Evolutionary conservation across 1,140 invertebrate species (phyloP).

Genomic region (Arion vulgaris): DNA sequence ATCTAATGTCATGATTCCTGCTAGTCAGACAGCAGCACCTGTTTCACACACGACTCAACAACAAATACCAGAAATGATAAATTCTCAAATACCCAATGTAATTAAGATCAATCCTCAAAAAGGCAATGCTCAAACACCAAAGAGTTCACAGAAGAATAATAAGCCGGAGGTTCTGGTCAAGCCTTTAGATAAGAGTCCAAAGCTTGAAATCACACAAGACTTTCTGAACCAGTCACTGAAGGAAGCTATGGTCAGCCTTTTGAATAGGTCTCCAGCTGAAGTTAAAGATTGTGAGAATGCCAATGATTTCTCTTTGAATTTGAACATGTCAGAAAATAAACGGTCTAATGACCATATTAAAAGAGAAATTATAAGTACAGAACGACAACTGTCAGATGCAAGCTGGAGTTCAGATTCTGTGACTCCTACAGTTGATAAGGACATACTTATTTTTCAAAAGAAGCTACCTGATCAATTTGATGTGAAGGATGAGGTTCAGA

Average conservation of each 20-base stretch:
- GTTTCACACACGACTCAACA: too few species aligned
- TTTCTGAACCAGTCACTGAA: not conserved
- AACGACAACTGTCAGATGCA: constrained; percentile 4
- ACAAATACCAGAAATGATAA: too few species aligned
- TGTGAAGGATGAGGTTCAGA: not conserved
- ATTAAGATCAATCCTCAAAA: too few species aligned
- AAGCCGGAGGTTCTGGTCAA: not conserved
- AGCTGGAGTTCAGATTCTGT: not conserved
- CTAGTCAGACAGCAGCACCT: too few species aligned
- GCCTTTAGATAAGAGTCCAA: not conserved
- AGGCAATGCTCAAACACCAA: not conserved
- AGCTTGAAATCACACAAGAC: not conserved
- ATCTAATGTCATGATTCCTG: too few species aligned
- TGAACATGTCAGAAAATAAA: not conserved
- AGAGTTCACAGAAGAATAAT: not conserved
- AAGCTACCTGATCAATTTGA: not conserved
- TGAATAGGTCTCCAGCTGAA: not conserved
- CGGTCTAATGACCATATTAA: not conserved
- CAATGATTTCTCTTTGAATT: not conserved
- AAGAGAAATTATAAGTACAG: not conserved
- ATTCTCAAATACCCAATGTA: too few species aligned
- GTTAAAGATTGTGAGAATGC: not conserved
- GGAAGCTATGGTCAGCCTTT: not conserved
- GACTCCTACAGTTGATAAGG: not conserved
- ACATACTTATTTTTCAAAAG: not conserved